Percentiles rank a stretch among this genome's conserved stretches.
phyloP scores from a whole-genome alignment of 2,113 vertebrate species.

The Psilopsiagon aymara region DNA sequence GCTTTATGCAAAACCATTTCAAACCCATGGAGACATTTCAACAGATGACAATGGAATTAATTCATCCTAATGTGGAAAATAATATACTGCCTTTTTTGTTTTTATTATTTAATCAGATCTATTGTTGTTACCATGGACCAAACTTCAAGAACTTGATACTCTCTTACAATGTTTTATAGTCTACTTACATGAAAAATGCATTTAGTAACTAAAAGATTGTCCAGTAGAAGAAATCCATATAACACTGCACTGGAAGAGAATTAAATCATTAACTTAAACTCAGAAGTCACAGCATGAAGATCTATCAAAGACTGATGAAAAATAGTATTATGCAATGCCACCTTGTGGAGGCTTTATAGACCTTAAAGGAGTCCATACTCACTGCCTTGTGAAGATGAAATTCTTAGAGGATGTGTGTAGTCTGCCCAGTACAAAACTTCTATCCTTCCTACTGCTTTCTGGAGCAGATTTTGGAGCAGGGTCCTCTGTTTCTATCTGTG shows the following conservation, averaged over 20 bases:
- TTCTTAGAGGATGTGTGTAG: no score
- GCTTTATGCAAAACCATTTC: neutral
- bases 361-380: neutral
- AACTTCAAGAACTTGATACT: neutral
- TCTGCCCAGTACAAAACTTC: neutral
- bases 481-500: neutral
- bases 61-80: neutral
- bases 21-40: neutral
- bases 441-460: neutral
- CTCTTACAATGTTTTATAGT: neutral
- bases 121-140: neutral
- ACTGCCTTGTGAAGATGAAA: neutral
- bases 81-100: neutral
- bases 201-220: neutral
- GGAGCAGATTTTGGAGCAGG: neutral
- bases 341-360: constrained; percentile 11
- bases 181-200: neutral
- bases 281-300: neutral
- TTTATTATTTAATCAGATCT: neutral
- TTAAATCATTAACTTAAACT: neutral
- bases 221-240: neutral
- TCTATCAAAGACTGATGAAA: neutral
- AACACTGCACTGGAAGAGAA: neutral
- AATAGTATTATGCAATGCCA: neutral
- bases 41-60: neutral